These are phyloP conservation scores for Cebus imitator DNA, from an alignment of 2,113 vertebrate species.

Conservation along the genomic window DNA sequence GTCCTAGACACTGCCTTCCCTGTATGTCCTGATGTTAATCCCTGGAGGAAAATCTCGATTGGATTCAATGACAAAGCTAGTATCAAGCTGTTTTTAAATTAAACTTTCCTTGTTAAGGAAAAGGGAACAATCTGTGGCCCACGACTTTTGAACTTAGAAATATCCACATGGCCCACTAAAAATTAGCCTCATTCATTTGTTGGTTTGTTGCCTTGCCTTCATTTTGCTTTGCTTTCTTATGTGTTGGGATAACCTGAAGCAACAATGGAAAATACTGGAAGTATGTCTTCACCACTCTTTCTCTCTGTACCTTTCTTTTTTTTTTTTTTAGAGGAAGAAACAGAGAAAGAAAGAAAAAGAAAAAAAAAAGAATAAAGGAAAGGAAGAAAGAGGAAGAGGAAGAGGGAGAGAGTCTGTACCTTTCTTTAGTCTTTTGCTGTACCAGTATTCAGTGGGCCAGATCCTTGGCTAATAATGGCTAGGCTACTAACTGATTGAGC, in stretches of 20 bases:
- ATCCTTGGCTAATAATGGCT: not conserved
- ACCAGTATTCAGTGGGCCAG: not conserved
- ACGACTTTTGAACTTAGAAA: not conserved
- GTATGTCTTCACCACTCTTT: not conserved
- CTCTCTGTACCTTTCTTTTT: not conserved
- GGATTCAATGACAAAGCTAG: not conserved
- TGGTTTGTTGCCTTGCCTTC: slow-evolving; percentile 10
- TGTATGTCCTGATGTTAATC: not conserved
- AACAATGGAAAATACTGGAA: not conserved
- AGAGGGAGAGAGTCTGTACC: not conserved
- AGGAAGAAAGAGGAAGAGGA: too few relatives aligned
- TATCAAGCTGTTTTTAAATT: slow-evolving; percentile 27
- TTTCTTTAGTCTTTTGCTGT: not conserved
- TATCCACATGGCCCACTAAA: not conserved
- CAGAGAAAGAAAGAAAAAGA: too few relatives aligned
- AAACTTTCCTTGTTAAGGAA: not conserved
- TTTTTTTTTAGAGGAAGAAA: too few relatives aligned
- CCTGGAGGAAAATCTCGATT: not conserved
- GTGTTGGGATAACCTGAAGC: not conserved
- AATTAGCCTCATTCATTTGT: not conserved
- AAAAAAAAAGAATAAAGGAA: too few relatives aligned
- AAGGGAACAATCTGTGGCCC: not conserved
- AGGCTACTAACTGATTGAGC: not conserved
- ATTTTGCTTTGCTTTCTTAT: not conserved
- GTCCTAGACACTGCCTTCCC: slow-evolving; percentile 9